Conservation (phyloP, 2,888 invertebrate species). For the Congeria kusceri region DNA sequence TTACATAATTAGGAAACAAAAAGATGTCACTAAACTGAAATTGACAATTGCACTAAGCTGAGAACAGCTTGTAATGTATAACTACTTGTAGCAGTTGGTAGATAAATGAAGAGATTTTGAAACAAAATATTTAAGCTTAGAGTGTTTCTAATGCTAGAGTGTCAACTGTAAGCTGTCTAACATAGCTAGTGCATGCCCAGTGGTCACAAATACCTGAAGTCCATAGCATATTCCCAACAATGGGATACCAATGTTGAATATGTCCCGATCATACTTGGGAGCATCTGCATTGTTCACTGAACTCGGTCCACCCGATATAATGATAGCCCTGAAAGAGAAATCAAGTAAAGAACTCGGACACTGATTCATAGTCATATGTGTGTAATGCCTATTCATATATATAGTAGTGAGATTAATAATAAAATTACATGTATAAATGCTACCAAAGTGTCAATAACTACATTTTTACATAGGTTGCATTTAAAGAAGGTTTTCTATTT, state of each 20-base stretch:
- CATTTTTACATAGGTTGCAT: background rate
- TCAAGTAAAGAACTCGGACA: background rate
- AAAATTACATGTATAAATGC: background rate
- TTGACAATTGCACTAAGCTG: no score
- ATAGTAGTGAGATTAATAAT: no score
- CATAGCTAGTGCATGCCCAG: background rate
- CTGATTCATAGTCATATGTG: background rate
- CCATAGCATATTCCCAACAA: slow-evolving; percentile 99
- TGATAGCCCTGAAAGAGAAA: slow-evolving; percentile 92
- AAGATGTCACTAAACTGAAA: no score
- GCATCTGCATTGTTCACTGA: slow-evolving; percentile 98
- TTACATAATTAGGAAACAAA: no score
- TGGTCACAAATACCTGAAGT: slow-evolving; percentile 89
- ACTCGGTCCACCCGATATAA: slow-evolving; percentile 98
- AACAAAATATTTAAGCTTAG: no score
- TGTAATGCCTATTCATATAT: no score
- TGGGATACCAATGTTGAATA: slow-evolving; percentile 97
- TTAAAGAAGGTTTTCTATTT: no score
- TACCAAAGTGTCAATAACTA: background rate
- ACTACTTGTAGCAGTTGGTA: no score
- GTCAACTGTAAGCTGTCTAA: no score
- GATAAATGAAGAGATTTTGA: no score
- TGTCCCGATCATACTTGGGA: slow-evolving; percentile 96
- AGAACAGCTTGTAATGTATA: no score
- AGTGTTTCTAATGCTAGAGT: no score